Evolutionary conservation across 1,140 invertebrate species (phyloP).

Genomic region (Drosophila mojavensis): DNA sequence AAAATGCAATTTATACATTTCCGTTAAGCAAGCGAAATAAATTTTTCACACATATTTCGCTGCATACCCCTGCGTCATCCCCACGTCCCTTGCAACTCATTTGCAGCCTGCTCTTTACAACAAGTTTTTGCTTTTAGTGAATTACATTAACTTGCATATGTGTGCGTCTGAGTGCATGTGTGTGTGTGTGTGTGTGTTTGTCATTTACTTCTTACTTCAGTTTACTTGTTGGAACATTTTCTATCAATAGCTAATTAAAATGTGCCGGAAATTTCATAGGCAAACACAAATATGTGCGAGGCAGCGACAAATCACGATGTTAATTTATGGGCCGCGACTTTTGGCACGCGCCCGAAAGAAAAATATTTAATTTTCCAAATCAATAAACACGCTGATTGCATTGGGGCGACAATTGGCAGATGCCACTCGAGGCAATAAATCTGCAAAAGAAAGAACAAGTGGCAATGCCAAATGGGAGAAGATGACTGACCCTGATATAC

Average conservation of each 20-base stretch:
- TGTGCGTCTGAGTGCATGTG: constrained; percentile 5
- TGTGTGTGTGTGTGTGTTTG: not conserved
- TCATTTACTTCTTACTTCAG: not conserved
- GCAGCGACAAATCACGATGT: constrained; percentile 51
- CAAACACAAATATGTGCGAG: constrained; percentile 7
- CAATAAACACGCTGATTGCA: constrained; percentile 82
- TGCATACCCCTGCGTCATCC: not conserved
- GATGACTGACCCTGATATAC: not conserved
- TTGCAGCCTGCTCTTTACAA: constrained; percentile 18
- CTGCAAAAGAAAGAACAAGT: constrained; percentile 26
- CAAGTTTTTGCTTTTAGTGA: constrained; percentile 72
- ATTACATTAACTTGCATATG: too few species aligned
- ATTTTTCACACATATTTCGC: constrained; percentile 44
- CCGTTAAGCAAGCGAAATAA: constrained; percentile 73
- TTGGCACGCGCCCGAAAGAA: constrained; percentile 61
- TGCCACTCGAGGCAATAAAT: constrained; percentile 68
- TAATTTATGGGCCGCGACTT: constrained; percentile 66
- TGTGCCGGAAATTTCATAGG: constrained; percentile 56
- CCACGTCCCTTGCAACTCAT: not conserved
- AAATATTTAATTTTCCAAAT: constrained; percentile 83
- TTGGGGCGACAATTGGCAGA: constrained; percentile 72
- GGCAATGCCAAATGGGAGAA: not conserved
- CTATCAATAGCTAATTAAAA: constrained; percentile 69
- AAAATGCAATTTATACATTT: constrained; percentile 82
- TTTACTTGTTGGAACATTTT: constrained; percentile 9